Percentiles rank a stretch among this genome's conserved stretches.
phyloP scores from a whole-genome alignment of 2,797 vertebrate genomes.

The Myotis pilosus region DNA sequence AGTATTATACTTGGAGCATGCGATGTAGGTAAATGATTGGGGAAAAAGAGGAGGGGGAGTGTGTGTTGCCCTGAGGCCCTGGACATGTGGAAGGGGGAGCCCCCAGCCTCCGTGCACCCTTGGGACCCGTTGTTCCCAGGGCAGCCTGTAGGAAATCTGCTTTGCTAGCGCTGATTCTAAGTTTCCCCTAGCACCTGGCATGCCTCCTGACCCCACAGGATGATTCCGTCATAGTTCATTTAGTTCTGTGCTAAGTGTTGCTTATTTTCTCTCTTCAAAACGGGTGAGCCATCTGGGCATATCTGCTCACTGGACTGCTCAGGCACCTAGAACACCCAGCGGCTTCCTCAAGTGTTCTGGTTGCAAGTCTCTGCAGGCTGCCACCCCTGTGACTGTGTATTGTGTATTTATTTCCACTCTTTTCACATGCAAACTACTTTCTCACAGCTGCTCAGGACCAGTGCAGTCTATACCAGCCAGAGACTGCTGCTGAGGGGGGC shows the following conservation, averaged over 20 bases:
- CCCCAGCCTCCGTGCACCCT: accelerated
- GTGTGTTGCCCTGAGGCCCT: neutral
- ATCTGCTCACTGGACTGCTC: neutral
- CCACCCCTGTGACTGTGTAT: accelerated
- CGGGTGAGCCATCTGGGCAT: neutral
- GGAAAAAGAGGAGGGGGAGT: accelerated
- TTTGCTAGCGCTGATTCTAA: neutral
- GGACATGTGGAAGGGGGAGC: accelerated
- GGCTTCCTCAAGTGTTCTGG: accelerated
- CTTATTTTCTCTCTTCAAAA: neutral
- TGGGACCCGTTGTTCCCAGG: neutral
- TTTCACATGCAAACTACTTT: neutral
- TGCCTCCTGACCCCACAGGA: neutral
- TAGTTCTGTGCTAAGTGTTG: neutral
- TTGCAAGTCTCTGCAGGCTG: accelerated
- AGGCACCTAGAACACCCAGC: neutral
- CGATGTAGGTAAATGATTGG: neutral
- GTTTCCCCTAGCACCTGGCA: neutral
- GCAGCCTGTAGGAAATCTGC: no score
- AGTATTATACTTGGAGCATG: no score
- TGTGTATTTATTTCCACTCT: neutral
- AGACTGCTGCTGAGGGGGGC: neutral
- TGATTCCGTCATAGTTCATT: neutral
- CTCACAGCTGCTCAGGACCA: neutral
- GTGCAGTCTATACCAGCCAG: neutral